Evolutionary conservation across 1,140 invertebrate species (phyloP).

Genomic region (Conus betulinus): DNA sequence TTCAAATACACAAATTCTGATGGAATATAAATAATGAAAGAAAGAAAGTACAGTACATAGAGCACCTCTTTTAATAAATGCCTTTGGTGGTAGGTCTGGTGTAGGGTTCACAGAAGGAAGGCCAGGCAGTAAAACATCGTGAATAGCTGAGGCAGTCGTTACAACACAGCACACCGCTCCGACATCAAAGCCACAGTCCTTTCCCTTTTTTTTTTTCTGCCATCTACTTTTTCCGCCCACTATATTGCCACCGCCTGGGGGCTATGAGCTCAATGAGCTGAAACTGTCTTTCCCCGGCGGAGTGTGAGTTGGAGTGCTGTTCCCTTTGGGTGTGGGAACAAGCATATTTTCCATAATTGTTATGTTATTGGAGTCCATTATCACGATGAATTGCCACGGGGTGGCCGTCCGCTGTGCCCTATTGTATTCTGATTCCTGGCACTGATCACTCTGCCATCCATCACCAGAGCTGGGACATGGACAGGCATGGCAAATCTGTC

Average conservation of each 20-base stretch:
- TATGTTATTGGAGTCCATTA: background rate
- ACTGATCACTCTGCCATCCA: background rate
- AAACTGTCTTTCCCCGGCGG: background rate
- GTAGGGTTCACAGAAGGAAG: background rate
- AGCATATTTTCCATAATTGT: conserved; percentile 1
- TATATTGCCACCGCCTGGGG: background rate
- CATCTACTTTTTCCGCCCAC: background rate
- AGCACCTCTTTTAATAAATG: too few relatives aligned
- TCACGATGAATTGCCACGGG: background rate
- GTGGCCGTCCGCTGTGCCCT: background rate
- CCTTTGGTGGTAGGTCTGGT: too few relatives aligned
- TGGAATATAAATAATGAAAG: too few relatives aligned
- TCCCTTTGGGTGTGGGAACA: background rate
- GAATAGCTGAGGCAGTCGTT: background rate
- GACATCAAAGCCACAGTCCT: background rate
- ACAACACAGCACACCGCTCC: background rate
- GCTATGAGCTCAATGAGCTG: background rate
- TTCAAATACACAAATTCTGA: too few relatives aligned
- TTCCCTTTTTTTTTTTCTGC: background rate
- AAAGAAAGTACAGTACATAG: background rate
- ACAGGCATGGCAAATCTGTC: too few relatives aligned
- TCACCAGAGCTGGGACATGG: too few relatives aligned
- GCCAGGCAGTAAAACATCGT: background rate
- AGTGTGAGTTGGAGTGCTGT: background rate
- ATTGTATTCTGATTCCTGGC: background rate